Evolutionary conservation across 2,113 vertebrate genomes (phyloP).

Genomic region (Sinosuthora webbiana): DNA sequence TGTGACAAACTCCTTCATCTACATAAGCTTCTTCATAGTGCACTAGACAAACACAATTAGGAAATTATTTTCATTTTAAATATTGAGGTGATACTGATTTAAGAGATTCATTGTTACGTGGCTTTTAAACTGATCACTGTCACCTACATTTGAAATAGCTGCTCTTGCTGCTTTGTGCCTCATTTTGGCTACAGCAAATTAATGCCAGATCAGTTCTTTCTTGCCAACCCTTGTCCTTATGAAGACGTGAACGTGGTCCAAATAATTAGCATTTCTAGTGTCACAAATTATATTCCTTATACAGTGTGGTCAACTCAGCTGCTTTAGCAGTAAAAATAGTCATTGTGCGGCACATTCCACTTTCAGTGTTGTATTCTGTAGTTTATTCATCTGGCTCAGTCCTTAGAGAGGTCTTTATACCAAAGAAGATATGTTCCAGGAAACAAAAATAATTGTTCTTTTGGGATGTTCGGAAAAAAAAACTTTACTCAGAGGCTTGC

Average conservation of each 20-base stretch:
- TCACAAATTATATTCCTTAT: conserved; percentile 1
- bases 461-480: conserved; percentile 33
- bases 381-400: conserved; percentile 9
- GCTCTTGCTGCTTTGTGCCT: background rate
- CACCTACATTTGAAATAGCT: background rate
- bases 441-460: conserved; percentile 65
- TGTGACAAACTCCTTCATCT: background rate
- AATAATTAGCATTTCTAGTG: conserved; percentile 31
- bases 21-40: background rate
- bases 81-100: background rate
- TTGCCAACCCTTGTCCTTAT: background rate
- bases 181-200: background rate
- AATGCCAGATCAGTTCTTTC: background rate
- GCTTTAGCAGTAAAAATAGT: conserved; percentile 28
- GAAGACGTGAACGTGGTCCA: background rate
- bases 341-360: background rate
- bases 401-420: conserved; percentile 8
- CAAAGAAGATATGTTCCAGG: conserved; percentile 43
- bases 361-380: conserved; percentile 12
- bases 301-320: background rate
- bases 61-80: background rate
- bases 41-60: background rate
- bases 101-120: background rate
- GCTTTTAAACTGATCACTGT: background rate
- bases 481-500: conserved; percentile 15